A percentile compares a stretch with the other conserved stretches of the same genome.
Evolutionary conservation across 2,797 vertebrate species (phyloP).

Genomic region (Psittacula derbiana): DNA sequence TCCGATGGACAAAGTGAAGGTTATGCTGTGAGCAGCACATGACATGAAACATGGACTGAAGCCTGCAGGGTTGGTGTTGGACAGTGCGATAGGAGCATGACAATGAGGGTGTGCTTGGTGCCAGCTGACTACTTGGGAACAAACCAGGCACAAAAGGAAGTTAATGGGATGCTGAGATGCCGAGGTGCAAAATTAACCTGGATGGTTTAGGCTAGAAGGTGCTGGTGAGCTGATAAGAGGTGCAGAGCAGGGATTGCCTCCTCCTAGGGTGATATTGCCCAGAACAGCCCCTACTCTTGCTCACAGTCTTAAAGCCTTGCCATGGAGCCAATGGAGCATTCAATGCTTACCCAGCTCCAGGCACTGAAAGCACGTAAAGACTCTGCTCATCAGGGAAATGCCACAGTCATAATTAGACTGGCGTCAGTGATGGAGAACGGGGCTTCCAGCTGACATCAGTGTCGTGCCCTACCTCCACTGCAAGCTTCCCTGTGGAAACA

Average conservation of each 20-base stretch:
- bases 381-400: conserved; percentile 10
- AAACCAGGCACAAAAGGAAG: not conserved
- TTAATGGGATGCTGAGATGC: not conserved
- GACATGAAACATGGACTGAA: not conserved
- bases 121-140: not conserved
- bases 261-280: not conserved
- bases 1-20: accelerated
- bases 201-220: not conserved
- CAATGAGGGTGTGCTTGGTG: not conserved
- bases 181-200: not conserved
- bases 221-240: not conserved
- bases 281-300: not conserved
- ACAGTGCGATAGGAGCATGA: not conserved
- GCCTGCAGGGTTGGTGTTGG: not conserved
- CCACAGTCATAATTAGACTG: not conserved
- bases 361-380: conserved; percentile 1
- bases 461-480: not conserved
- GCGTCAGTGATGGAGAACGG: not conserved
- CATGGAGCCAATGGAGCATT: not conserved
- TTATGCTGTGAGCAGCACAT: not conserved
- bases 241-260: not conserved
- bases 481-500: not conserved
- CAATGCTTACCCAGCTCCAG: not conserved
- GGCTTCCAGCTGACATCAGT: not conserved
- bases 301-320: not conserved